These are phyloP conservation scores for Biston stratarius DNA, from an alignment of 2,888 invertebrate species.

Conservation along the genomic window DNA sequence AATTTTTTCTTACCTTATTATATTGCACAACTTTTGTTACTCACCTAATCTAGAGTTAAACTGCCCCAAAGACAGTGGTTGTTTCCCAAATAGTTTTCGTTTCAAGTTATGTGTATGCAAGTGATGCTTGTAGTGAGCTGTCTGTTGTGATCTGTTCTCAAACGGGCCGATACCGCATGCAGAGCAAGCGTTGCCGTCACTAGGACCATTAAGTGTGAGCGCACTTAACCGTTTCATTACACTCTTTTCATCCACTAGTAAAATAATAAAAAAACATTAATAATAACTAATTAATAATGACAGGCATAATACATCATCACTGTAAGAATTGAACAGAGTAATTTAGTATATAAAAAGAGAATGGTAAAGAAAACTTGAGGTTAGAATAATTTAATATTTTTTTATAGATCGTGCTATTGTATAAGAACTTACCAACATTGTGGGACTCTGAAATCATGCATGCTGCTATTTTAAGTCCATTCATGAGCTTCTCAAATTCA, in stretches of 20 bases:
- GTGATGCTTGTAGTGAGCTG: conserved; percentile 92
- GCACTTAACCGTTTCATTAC: conserved; percentile 75
- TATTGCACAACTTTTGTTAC: not conserved
- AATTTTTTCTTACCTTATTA: not conserved
- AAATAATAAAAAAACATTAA: not conserved
- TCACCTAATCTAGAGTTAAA: conserved; percentile 77
- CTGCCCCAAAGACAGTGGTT: conserved; percentile 70
- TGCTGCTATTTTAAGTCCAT: conserved; percentile 85
- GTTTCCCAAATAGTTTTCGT: conserved; percentile 87
- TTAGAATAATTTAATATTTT: conserved; percentile 18
- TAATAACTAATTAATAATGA: not conserved
- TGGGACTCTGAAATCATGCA: conserved; percentile 86
- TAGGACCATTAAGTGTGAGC: conserved; percentile 69
- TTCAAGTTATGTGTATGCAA: conserved; percentile 95
- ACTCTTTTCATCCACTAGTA: conserved; percentile 79
- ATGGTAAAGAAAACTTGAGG: conserved; percentile 10
- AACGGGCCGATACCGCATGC: conserved; percentile 85
- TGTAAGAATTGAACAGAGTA: not conserved
- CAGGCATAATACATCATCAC: not conserved
- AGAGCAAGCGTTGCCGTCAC: conserved; percentile 76
- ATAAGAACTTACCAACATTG: conserved; percentile 72
- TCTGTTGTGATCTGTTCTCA: conserved; percentile 87
- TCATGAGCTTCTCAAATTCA: conserved; percentile 79
- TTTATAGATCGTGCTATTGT: not conserved
- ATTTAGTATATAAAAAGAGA: conserved; percentile 2